These are phyloP conservation scores for Thumatha senex DNA, from an alignment of 2,888 invertebrate genomes.

Conservation along the genomic window DNA sequence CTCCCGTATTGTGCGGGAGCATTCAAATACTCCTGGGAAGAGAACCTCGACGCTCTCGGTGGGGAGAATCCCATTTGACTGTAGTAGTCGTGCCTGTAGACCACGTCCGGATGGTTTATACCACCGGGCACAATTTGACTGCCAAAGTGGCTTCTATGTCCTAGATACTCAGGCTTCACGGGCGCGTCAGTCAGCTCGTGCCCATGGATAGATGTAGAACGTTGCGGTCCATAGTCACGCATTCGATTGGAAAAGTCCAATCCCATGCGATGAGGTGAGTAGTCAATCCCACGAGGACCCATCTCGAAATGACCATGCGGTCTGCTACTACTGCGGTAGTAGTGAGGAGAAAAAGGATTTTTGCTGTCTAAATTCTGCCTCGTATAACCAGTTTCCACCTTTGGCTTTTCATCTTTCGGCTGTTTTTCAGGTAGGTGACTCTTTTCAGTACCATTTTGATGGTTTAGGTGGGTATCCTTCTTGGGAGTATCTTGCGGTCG, in stretches of 20 bases:
- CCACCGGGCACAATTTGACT: slow-evolving; percentile 70
- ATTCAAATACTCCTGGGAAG: slow-evolving; percentile 78
- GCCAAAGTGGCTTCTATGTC: slow-evolving; percentile 67
- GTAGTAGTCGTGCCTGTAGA: slow-evolving; percentile 74
- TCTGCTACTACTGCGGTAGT: slow-evolving; percentile 52
- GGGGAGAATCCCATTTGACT: slow-evolving; percentile 68
- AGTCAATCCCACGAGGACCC: slow-evolving; percentile 76
- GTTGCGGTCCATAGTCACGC: slow-evolving; percentile 71
- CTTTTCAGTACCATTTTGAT: slow-evolving; percentile 50
- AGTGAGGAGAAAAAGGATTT: slow-evolving; percentile 74
- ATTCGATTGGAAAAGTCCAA: slow-evolving; percentile 68
- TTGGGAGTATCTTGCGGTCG: slow-evolving; percentile 52
- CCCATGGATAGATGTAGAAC: slow-evolving; percentile 76
- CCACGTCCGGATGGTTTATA: slow-evolving; percentile 73
- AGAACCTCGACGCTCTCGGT: slow-evolving; percentile 71
- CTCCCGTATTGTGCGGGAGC: slow-evolving; percentile 70
- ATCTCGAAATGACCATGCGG: slow-evolving; percentile 78
- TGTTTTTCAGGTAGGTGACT: slow-evolving; percentile 39
- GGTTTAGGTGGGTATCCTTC: slow-evolving; percentile 57
- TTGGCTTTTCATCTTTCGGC: slow-evolving; percentile 50
- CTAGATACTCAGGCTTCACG: slow-evolving; percentile 68
- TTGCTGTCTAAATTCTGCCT: slow-evolving; percentile 62
- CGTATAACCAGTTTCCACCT: slow-evolving; percentile 47
- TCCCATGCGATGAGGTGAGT: slow-evolving; percentile 75
- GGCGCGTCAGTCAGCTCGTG: slow-evolving; percentile 75